Conservation (phyloP, 2,797 vertebrate species). For the Toxotes lorentzi region DNA sequence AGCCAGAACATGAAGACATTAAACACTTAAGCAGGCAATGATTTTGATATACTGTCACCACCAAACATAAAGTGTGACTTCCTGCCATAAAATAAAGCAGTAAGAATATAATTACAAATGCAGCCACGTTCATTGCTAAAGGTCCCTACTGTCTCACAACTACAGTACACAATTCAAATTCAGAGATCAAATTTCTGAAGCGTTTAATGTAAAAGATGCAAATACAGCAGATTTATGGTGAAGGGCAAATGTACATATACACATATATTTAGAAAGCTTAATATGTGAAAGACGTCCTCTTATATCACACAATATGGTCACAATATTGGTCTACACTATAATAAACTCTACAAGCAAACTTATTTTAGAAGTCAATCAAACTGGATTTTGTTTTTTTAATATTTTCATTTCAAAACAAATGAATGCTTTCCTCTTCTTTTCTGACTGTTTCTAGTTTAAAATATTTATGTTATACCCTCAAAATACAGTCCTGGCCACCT, state of each 20-base stretch:
- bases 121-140: background rate
- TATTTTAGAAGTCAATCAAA: background rate
- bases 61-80: slow-evolving; percentile 7
- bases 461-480: background rate
- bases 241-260: too few species aligned
- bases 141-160: background rate
- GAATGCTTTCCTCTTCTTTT: background rate
- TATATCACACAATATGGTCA: background rate
- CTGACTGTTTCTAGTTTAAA: slow-evolving; percentile 49
- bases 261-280: too few species aligned
- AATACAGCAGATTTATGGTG: background rate
- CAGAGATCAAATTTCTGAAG: background rate
- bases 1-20: slow-evolving; percentile 7
- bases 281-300: background rate
- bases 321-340: background rate
- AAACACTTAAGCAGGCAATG: background rate
- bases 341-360: background rate
- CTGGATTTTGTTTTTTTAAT: background rate
- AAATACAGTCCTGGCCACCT: background rate
- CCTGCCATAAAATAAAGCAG: slow-evolving; percentile 5
- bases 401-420: background rate
- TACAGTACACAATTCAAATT: background rate
- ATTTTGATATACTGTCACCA: slow-evolving; percentile 4
- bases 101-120: background rate
- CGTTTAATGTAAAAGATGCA: background rate